Evolutionary conservation across 2,113 vertebrate genomes (phyloP), one percentile per base, ranked within the genome.

Genomic region (Oncorhynchus kisutch): DNA sequence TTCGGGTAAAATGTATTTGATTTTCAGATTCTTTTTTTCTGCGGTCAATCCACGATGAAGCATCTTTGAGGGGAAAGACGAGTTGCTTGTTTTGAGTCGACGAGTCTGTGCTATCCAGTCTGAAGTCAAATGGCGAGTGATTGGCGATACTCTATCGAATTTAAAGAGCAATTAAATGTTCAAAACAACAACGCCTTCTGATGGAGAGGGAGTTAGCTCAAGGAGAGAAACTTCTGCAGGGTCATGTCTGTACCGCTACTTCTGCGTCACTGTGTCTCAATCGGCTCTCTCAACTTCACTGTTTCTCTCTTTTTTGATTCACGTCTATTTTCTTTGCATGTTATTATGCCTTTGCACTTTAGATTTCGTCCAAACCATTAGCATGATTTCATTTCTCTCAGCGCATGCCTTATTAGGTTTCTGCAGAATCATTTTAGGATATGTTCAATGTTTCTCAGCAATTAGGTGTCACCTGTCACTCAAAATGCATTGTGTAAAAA

Each of bases 61-160:
- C 39, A 45, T 45, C 39, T 11, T 45, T 45, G 39, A 45, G 39
- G 9, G 39, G 54, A 57, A 62, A 24, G 2, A 62, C n/a, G 25
- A 29, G 14, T 34, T 68, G 67, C 31, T 39, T 39, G 67, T 68
- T 45, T 39, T 11, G 39, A 11, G 39, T 9, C 39, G 39, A 11
- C 39, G 39, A 45, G 39, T 45, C 39, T 45, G 8, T 45, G 39
- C 39, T 45, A 45, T 45, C 45, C 72, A 73, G 65, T 45, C 31
- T 66, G 31, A 48, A 67, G 65, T 67, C 27, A 67, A 73, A 62
- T 65, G 25, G 11, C 29, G 66, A 68, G n/a, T 68, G 67, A 68
- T 31, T n/a, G 31, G 67, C 16, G 31, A 68, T 68, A 22, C 31
- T 68, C 29, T 62, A 62, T 62, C 9, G 25, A 39, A 68, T 68